These are phyloP conservation scores for Colaptes auratus DNA, from an alignment of 2,113 vertebrate genomes.

Conservation along the genomic window DNA sequence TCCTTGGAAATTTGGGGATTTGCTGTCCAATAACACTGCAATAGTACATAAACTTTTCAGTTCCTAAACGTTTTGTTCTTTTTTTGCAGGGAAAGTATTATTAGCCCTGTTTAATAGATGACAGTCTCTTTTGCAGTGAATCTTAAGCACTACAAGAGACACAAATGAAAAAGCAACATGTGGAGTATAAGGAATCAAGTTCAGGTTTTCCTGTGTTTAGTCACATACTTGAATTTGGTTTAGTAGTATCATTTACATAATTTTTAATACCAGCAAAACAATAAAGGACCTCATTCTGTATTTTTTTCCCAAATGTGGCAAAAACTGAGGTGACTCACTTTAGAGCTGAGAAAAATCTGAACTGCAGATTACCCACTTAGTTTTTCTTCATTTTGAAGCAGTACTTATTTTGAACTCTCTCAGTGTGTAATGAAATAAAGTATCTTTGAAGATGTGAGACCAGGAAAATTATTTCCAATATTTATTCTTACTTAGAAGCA, in stretches of 20 bases:
- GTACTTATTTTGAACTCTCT: not conserved
- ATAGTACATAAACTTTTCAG: fast-evolving
- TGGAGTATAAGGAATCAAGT: not conserved
- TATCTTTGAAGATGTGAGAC: not conserved
- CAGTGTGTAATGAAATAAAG: not conserved
- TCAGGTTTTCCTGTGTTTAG: not conserved
- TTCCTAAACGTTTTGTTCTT: not conserved
- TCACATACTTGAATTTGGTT: not conserved
- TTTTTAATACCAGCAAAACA: not conserved
- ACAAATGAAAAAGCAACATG: not conserved
- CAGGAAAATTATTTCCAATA: not conserved
- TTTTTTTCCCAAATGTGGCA: not conserved
- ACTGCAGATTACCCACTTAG: not conserved
- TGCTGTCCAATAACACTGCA: not conserved
- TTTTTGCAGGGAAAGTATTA: not conserved
- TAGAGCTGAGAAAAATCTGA: not conserved
- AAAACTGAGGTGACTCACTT: not conserved
- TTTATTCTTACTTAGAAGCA: not conserved
- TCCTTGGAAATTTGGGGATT: fast-evolving
- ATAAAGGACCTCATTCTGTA: not conserved
- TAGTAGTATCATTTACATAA: not conserved
- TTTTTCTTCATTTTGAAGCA: not conserved
- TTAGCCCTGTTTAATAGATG: not conserved
- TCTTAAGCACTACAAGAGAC: not conserved
- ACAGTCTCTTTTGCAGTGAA: not conserved